These are phyloP conservation scores for Lepetodrilus schrolli DNA, from an alignment of 2,888 invertebrate genomes.

Conservation along the genomic window DNA sequence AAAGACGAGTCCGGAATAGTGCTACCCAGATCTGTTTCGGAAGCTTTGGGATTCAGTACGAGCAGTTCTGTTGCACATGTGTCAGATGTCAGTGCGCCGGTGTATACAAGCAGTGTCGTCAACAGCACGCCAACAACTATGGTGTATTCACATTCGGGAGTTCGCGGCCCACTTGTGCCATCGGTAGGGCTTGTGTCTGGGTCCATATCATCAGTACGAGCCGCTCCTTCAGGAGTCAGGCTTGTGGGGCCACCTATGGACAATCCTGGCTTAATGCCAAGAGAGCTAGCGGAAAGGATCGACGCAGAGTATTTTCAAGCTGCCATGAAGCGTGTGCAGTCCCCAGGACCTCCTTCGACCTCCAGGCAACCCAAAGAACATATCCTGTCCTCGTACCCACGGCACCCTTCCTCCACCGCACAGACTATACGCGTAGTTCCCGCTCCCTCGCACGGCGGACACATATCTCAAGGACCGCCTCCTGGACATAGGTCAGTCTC, in stretches of 20 bases:
- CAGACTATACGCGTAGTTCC: neutral
- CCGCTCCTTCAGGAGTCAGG: neutral
- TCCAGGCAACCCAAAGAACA: neutral
- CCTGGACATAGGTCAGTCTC: too few relatives aligned
- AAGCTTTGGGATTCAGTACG: neutral
- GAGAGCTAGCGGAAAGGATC: neutral
- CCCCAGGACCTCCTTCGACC: neutral
- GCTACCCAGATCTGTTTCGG: neutral
- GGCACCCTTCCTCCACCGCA: slow-evolving; percentile 3
- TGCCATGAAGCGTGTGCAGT: neutral
- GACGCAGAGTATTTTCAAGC: neutral
- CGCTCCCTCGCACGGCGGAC: neutral
- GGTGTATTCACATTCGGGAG: slow-evolving; percentile 4
- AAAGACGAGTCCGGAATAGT: too few relatives aligned
- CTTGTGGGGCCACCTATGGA: neutral
- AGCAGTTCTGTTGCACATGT: neutral
- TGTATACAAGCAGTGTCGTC: slow-evolving; percentile 1
- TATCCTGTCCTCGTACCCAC: neutral
- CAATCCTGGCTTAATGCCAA: neutral
- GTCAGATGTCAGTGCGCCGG: neutral
- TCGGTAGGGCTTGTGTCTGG: neutral
- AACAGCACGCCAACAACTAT: neutral
- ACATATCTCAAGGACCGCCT: neutral
- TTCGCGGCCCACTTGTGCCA: neutral
- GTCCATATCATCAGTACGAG: slow-evolving; percentile 19